These are phyloP conservation scores for Thripadectes ignobilis DNA, from an alignment of 2,797 vertebrate genomes.

Conservation along the genomic window DNA sequence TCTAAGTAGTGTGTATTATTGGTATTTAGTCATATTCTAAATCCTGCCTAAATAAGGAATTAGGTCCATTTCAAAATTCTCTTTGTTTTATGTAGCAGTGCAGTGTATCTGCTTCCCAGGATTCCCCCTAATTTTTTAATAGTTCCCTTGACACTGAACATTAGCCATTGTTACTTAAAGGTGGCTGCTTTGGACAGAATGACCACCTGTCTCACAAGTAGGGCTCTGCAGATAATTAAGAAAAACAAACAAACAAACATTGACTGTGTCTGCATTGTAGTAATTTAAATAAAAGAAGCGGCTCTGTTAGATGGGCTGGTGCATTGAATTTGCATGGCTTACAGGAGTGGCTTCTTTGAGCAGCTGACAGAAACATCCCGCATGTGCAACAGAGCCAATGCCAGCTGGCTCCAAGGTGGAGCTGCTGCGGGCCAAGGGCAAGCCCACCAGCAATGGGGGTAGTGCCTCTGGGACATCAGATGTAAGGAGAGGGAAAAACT, in stretches of 20 bases:
- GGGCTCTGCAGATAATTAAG: background rate
- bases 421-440: background rate
- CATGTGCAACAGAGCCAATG: background rate
- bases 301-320: background rate
- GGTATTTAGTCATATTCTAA: background rate
- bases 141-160: background rate
- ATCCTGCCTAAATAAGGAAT: background rate
- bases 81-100: background rate
- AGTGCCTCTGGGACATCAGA: background rate
- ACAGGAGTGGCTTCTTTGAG: background rate
- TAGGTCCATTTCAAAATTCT: background rate
- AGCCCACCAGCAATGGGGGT: background rate
- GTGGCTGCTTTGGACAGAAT: background rate
- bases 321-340: background rate
- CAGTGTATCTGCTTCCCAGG: background rate
- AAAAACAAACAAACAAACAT: background rate
- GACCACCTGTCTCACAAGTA: background rate
- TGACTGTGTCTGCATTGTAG: background rate
- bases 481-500: background rate
- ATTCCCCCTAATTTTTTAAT: background rate
- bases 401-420: background rate
- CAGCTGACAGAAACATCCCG: background rate
- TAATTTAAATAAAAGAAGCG: background rate
- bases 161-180: background rate
- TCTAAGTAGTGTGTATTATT: background rate